Conservation (phyloP, 2,113 vertebrate genomes). For the Eclectus roratus region DNA sequence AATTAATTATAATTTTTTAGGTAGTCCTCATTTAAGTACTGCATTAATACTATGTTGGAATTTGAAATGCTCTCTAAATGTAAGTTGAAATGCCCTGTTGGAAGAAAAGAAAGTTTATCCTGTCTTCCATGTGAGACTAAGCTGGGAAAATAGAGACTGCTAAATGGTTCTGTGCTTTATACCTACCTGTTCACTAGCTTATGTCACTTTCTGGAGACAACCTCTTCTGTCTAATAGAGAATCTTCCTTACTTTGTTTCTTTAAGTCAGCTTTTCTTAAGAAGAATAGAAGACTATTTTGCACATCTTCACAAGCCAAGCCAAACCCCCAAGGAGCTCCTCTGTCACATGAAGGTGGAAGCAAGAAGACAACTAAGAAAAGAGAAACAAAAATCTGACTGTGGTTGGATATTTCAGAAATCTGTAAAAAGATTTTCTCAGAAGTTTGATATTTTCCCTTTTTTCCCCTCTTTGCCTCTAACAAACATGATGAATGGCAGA, state of each 20-base stretch:
- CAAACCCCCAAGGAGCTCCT: accelerated
- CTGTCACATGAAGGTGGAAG: not conserved
- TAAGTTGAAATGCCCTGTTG: not conserved
- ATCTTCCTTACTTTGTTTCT: not conserved
- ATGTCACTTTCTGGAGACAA: not conserved
- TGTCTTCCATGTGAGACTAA: not conserved
- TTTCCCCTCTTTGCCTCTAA: not conserved
- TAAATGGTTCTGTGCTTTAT: not conserved
- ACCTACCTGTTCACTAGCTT: not conserved
- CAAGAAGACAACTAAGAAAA: not conserved
- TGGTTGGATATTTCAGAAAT: not conserved
- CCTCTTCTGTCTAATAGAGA: not conserved
- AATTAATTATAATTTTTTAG: not conserved
- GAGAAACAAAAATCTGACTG: not conserved
- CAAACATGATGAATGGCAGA: not conserved
- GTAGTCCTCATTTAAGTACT: not conserved
- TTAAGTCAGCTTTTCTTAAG: not conserved
- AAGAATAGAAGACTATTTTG: not conserved
- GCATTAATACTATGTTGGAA: not conserved
- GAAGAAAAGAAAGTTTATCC: not conserved
- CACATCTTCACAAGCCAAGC: not conserved
- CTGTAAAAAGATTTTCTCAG: not conserved
- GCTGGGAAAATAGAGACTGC: not conserved
- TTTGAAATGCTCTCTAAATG: not conserved
- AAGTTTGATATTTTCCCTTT: not conserved